A percentile compares a stretch with the other conserved stretches of the same genome.
Conservation (phyloP, 2,113 vertebrate species). For the Ceratotherium simum region DNA sequence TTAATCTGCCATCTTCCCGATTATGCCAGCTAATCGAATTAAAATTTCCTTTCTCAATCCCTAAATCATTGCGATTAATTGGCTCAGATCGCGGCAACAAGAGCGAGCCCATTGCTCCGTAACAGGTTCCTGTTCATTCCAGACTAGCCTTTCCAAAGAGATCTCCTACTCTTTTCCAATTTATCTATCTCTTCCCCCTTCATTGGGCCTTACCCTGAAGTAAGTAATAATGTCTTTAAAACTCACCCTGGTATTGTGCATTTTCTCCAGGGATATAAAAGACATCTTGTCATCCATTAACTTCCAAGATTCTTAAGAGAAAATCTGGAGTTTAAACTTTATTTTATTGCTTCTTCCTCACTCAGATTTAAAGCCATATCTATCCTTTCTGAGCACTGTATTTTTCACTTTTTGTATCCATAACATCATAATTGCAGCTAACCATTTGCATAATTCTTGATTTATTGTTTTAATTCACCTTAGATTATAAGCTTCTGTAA, state of each 20-base stretch:
- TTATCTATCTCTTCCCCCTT: neutral
- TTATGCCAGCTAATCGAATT: too few species aligned
- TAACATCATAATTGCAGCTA: neutral
- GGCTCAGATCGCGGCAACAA: too few species aligned
- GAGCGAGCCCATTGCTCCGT: too few species aligned
- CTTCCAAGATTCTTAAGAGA: neutral
- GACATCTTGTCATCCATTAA: neutral
- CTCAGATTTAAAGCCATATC: neutral
- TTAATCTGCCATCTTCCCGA: too few species aligned
- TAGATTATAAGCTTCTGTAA: neutral
- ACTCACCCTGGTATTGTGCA: neutral
- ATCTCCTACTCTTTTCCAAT: neutral
- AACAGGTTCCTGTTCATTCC: neutral
- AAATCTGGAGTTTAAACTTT: neutral
- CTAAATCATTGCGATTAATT: too few species aligned
- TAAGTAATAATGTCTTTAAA: neutral
- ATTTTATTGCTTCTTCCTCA: neutral
- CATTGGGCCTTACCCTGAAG: neutral
- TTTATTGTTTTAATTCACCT: neutral
- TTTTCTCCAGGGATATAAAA: neutral
- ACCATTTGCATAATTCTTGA: neutral
- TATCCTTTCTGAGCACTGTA: neutral
- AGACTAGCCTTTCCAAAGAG: neutral
- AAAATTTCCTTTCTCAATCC: too few species aligned
- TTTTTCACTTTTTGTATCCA: neutral